These are phyloP conservation scores for Mirza zaza DNA, from an alignment of 2,113 vertebrate species.

Conservation along the genomic window DNA sequence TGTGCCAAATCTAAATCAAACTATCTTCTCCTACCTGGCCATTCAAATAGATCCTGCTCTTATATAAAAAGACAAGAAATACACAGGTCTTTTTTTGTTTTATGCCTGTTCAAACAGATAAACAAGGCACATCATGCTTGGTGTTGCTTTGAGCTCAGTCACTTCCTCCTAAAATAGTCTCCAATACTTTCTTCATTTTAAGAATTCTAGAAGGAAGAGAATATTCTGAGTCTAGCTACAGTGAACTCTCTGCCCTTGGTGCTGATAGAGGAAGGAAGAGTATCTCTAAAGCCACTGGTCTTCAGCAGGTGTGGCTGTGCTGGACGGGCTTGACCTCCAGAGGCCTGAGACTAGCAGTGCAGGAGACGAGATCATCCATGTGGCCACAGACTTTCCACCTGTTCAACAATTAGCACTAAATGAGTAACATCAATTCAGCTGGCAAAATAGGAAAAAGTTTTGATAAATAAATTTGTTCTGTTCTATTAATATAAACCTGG, in stretches of 20 bases:
- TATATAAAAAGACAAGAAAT: slow-evolving; percentile 9
- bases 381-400: neutral
- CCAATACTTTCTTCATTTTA: neutral
- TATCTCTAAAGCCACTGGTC: neutral
- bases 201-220: neutral
- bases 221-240: neutral
- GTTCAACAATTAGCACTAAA: neutral
- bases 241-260: neutral
- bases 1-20: slow-evolving; percentile 61
- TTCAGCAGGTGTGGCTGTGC: neutral
- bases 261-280: neutral
- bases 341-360: fast-evolving
- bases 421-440: neutral
- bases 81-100: neutral
- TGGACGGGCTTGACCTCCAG: neutral
- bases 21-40: slow-evolving; percentile 39
- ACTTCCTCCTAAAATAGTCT: neutral
- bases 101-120: slow-evolving; percentile 47
- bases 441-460: neutral
- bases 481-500: neutral
- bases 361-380: neutral
- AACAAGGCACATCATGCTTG: slow-evolving; percentile 14
- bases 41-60: slow-evolving; percentile 13
- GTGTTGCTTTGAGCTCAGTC: neutral
- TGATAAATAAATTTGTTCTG: neutral